Percentiles rank a stretch among this genome's conserved stretches.
Conservation (phyloP, 2,888 invertebrate genomes). For the Tribolium freemani region DNA sequence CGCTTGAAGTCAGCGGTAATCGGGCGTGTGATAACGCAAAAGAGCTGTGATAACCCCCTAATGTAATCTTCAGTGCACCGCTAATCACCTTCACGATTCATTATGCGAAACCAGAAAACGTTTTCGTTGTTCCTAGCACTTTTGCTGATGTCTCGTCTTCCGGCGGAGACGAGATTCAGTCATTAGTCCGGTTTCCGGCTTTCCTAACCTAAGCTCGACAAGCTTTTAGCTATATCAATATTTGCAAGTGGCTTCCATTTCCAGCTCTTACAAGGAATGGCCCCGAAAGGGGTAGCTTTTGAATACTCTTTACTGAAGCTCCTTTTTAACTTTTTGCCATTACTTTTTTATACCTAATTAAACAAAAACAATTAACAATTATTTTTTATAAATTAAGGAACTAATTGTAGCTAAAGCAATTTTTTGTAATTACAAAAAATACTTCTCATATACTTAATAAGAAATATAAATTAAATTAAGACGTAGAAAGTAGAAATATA, state of each 20-base stretch:
- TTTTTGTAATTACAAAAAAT: too few species aligned
- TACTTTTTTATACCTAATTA: too few species aligned
- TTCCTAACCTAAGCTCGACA: slow-evolving; percentile 45
- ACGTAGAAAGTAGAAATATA: too few species aligned
- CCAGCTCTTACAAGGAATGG: slow-evolving; percentile 7
- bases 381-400: too few species aligned
- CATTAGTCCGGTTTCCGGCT: slow-evolving; percentile 55
- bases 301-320: background rate
- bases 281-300: background rate
- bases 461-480: too few species aligned
- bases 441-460: too few species aligned
- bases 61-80: slow-evolving; percentile 57
- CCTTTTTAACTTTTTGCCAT: too few species aligned
- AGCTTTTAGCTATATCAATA: slow-evolving; percentile 51
- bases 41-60: slow-evolving; percentile 48
- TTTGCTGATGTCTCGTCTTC: slow-evolving; percentile 47
- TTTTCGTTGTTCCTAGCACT: slow-evolving; percentile 60
- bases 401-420: too few species aligned
- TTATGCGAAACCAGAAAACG: slow-evolving; percentile 64
- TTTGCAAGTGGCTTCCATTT: slow-evolving; percentile 40
- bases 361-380: too few species aligned
- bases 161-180: slow-evolving; percentile 54
- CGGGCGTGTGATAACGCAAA: slow-evolving; percentile 30
- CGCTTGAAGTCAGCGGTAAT: slow-evolving; percentile 35
- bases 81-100: slow-evolving; percentile 56